Conservation (phyloP, 2,888 invertebrate species). For the Gymnoscelis rufifasciata region DNA sequence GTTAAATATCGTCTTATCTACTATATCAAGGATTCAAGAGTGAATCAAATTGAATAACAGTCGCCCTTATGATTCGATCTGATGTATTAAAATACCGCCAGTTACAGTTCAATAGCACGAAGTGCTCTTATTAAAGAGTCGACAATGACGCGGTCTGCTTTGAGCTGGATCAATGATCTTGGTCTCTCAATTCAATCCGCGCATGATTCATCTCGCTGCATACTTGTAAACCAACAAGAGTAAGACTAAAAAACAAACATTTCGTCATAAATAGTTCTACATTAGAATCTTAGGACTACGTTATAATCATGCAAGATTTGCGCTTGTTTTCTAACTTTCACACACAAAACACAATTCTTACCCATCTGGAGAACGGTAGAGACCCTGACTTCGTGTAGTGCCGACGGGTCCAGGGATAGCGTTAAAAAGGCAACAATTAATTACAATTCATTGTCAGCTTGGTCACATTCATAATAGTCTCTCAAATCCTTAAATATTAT, state of each 20-base stretch:
- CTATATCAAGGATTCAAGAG: no score
- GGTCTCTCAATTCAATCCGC: conserved; percentile 14
- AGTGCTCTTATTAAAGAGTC: conserved; percentile 1
- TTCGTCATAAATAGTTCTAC: no score
- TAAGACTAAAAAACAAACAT: background rate
- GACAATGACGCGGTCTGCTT: conserved; percentile 14
- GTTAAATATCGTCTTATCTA: no score
- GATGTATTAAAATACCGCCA: conserved; percentile 3
- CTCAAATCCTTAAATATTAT: no score
- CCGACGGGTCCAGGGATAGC: conserved; percentile 72
- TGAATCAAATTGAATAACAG: no score
- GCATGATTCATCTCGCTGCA: conserved; percentile 8
- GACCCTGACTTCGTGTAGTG: conserved; percentile 83
- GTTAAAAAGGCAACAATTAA: conserved; percentile 78
- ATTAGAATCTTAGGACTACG: no score
- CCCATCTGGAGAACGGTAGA: conserved; percentile 86
- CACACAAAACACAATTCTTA: conserved; percentile 54
- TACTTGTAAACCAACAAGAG: background rate
- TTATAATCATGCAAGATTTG: no score
- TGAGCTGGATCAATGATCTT: conserved; percentile 13
- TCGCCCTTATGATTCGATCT: no score
- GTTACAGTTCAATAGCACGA: conserved; percentile 15
- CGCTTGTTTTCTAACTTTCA: background rate
- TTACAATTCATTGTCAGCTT: conserved; percentile 68
- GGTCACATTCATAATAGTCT: background rate